Evolutionary conservation across 2,797 vertebrate genomes (phyloP), one percentile per base, ranked within the genome.

Genomic region (Poliocrania exsul): DNA sequence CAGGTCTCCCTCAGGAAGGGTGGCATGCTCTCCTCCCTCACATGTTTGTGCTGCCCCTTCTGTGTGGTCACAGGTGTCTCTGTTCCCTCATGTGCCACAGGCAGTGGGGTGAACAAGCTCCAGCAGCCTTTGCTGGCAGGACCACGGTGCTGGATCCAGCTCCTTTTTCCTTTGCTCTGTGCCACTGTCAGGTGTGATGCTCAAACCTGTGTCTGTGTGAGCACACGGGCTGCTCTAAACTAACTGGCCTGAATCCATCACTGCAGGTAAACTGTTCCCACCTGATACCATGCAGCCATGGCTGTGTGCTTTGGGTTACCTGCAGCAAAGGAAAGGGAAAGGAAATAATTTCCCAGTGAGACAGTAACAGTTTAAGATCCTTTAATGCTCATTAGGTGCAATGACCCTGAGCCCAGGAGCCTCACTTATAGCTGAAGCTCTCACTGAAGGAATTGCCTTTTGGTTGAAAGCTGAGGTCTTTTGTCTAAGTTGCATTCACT

Each of bases 381-480:
- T 19, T 60, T 82, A 62, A 62, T 64, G 37, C 14, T 75, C 47
- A 57, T 67, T 53, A n/a, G 0, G 0, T 65, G 33, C 61, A 88
- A 51, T 14, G 33, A 3, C 13, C n/a, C 25, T 21, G 17, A 58
- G 66, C 14, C 47, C 58, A 66, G 44, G 14, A 87, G 14, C 42
- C 49, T 60, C 25, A 5, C 11, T 61, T 0, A 0, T 51, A 81
- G 38, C 75, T 0, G 2, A 54, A 38, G 21, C 13, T 87, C n/a
- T 69, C 54, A 20, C 23, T 0, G 7, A 81, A 90, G 61, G 57
- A 74, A 83, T n/a, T 64, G 18, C 11, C 37, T 86, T 92, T 75
- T 19, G n/a, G 61, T 18, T 53, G 25, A 58, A 89, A 88, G 66
- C 23, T 70, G 82, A 83, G 69, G 56, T 58, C 38, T 90, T 96